Evolutionary conservation across 1,140 invertebrate species (phyloP), one percentile per base, ranked within the genome.

Genomic region (Anoplophora glabripennis): DNA sequence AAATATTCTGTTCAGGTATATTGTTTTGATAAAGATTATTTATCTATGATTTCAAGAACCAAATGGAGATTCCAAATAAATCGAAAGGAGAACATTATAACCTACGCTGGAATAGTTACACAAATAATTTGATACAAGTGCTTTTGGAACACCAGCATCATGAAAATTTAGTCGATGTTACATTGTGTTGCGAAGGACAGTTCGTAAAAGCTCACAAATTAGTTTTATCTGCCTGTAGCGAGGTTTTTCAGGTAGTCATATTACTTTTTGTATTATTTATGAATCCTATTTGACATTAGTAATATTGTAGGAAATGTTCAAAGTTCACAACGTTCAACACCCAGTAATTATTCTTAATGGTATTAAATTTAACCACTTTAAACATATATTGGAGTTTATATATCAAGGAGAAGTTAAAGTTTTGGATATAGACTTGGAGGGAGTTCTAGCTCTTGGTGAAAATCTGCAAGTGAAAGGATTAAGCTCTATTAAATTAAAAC

Each of bases 141-240:
- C 81, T 84, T 65, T 65, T 74, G 12, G 78, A 82, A 61, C 76
- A 84, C 47, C 75, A 81, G 35, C 74, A 72, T 41, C 71, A 70
- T 46, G 80, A 83, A 69, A 63, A 69, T 53, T 67, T 84, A 33
- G 81, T 82, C 12, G 83, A 84, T 73, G 81, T 84, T n/a, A 83
- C 82, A 9, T 64, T 84, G 36, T 76, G 77, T 34, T 83, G 80
- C 69, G 78, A 83, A 60, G 82, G 80, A 10, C 73, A 77, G 38
- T 79, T 76, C 59, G 68, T 84, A 10, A 82, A 81, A 67, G 81
- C 81, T 7, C 83, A 84, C 65, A 80, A 80, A 70, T 75, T 84
- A 62, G 77, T 84, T 38, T 72, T 84, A 21, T 79, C 81, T n/a
- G 81, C 83, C 17, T 83, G 81, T 59, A 83, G 81, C 58, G 76